These are phyloP conservation scores for Ciconia nigra DNA, from an alignment of 2,797 vertebrate genomes.

Conservation along the genomic window DNA sequence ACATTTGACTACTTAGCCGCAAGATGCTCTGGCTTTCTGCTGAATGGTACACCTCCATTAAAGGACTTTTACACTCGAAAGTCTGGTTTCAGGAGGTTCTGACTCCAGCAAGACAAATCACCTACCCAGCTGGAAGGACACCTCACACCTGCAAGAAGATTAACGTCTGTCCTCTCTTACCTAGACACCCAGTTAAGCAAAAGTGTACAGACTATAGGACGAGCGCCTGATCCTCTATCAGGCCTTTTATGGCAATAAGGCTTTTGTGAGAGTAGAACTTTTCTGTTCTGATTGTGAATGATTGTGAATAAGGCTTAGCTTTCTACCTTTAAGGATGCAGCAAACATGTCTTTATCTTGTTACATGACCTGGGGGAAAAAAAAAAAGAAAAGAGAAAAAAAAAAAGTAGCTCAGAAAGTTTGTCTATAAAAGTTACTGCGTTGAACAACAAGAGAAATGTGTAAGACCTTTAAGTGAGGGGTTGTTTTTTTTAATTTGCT, in stretches of 20 bases:
- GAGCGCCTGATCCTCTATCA: background rate
- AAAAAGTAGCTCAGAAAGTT: background rate
- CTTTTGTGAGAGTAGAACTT: background rate
- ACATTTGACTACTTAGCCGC: background rate
- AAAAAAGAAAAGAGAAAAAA: background rate
- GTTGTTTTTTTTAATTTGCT: fast-evolving
- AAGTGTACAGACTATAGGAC: background rate
- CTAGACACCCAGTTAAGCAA: background rate
- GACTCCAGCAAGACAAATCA: background rate
- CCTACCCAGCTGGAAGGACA: background rate
- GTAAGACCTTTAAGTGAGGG: fast-evolving
- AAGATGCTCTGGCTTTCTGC: background rate
- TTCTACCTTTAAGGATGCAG: background rate
- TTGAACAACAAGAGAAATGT: background rate
- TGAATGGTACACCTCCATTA: background rate
- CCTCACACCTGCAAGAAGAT: background rate
- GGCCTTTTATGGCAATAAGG: background rate
- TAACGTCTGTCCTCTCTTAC: background rate
- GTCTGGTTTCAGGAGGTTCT: background rate
- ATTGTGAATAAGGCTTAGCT: background rate
- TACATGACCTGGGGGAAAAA: fast-evolving
- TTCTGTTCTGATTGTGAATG: too few relatives aligned
- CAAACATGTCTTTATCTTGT: background rate
- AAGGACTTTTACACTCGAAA: background rate
- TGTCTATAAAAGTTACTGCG: background rate